Evolutionary conservation across 1,140 invertebrate genomes (phyloP).

Genomic region (Drosophila micromelanica): DNA sequence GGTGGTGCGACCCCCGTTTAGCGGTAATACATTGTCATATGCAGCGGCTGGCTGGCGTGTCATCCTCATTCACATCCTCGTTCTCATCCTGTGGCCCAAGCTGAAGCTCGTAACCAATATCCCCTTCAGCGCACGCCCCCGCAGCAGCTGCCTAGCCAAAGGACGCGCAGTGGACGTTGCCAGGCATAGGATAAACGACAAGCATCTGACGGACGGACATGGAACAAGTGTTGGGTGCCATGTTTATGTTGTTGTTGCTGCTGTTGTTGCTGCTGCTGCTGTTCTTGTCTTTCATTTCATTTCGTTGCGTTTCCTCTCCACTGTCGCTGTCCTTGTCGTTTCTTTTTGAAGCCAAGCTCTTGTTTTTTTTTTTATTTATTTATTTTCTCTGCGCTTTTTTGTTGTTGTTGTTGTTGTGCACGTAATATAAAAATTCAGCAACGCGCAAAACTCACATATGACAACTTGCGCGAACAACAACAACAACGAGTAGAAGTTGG

Average conservation of each 20-base stretch:
- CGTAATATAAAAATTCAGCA: slow-evolving; percentile 78
- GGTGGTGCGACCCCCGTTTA: slow-evolving; percentile 52
- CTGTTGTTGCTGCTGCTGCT: slow-evolving; percentile 20
- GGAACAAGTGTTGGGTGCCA: slow-evolving; percentile 76
- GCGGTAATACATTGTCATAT: slow-evolving; percentile 73
- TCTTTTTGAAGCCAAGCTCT: slow-evolving; percentile 73
- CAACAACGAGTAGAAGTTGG: slow-evolving; percentile 1
- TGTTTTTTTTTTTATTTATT: slow-evolving; percentile 26
- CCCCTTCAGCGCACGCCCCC: not conserved
- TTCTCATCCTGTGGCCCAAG: no score
- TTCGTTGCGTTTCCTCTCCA: slow-evolving; percentile 27
- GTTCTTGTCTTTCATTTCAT: slow-evolving; percentile 55
- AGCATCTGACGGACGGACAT: slow-evolving; percentile 35
- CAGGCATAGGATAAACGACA: slow-evolving; percentile 28
- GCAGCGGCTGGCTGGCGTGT: slow-evolving; percentile 35
- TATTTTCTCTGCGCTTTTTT: slow-evolving; percentile 23
- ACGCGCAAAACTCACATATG: slow-evolving; percentile 79
- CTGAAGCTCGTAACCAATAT: not conserved
- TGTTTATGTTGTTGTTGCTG: slow-evolving; percentile 65
- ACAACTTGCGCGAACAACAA: slow-evolving; percentile 50
- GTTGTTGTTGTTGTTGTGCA: slow-evolving; percentile 38
- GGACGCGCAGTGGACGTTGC: slow-evolving; percentile 43
- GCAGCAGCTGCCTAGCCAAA: not conserved
- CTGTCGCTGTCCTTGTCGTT: slow-evolving; percentile 31
- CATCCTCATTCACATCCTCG: slow-evolving; percentile 29